Conservation (phyloP, 2,113 vertebrate species). For the Pao palembangensis region DNA sequence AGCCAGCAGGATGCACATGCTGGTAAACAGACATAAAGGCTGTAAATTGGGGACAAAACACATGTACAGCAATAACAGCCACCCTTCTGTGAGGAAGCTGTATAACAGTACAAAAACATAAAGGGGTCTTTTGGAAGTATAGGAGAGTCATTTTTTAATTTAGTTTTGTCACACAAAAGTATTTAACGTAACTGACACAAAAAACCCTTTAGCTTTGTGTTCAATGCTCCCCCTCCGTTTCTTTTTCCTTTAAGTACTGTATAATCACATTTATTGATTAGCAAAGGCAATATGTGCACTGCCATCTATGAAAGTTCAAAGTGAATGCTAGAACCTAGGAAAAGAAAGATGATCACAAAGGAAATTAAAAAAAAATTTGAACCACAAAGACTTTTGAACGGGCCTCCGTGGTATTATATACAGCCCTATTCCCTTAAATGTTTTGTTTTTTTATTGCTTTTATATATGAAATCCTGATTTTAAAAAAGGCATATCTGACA, state of each 20-base stretch:
- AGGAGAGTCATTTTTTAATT: not conserved
- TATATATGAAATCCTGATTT: no score
- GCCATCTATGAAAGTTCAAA: constrained; percentile 11
- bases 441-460: no score
- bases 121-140: not conserved
- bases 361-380: constrained; percentile 57
- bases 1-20: constrained; percentile 4
- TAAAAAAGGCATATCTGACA: no score
- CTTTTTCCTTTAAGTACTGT: no score
- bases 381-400: constrained; percentile 15
- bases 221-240: not conserved
- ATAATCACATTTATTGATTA: no score
- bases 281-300: no score
- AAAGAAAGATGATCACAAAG: constrained; percentile 38
- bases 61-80: not conserved
- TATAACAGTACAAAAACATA: not conserved
- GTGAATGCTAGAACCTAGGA: no score
- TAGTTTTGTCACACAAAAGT: constrained; percentile 1
- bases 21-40: constrained; percentile 15
- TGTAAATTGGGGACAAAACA: not conserved
- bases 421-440: no score
- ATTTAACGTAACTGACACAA: constrained; percentile 6
- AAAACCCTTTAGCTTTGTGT: constrained; percentile 2
- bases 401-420: no score
- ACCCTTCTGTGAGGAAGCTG: not conserved